Percentiles rank a stretch among this genome's conserved stretches.
phyloP scores from a whole-genome alignment of 2,888 invertebrate species.

The Phortica okadai region DNA sequence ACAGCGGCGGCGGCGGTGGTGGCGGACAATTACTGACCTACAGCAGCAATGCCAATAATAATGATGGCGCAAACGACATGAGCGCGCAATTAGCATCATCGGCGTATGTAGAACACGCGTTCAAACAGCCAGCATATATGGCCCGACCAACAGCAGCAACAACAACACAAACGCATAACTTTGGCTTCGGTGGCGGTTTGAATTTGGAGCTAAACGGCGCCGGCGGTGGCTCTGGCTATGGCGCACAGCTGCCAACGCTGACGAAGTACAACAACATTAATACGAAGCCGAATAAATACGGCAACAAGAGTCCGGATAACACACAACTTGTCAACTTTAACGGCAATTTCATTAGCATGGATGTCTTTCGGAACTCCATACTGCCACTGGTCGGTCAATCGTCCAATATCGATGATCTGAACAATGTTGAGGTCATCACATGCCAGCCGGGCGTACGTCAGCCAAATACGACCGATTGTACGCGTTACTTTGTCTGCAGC shows the following conservation, averaged over 20 bases:
- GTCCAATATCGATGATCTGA: constrained; percentile 51
- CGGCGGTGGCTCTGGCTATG: constrained; percentile 24
- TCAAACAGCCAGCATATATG: constrained; percentile 54
- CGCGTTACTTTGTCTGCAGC: constrained; percentile 78
- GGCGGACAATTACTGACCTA: constrained; percentile 55
- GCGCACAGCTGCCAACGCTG: constrained; percentile 29
- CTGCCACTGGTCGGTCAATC: constrained; percentile 65
- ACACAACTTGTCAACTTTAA: constrained; percentile 71
- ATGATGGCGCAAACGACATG: constrained; percentile 47
- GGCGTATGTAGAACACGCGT: constrained; percentile 54
- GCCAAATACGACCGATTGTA: constrained; percentile 77
- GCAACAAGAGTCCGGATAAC: constrained; percentile 42
- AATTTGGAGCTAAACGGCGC: constrained; percentile 55
- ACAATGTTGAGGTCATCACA: constrained; percentile 74
- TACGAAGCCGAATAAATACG: constrained; percentile 22
- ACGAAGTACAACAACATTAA: constrained; percentile 24
- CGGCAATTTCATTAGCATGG: constrained; percentile 71
- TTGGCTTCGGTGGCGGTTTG: constrained; percentile 47
- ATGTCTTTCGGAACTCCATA: constrained; percentile 72
- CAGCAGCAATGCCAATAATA: constrained; percentile 52
- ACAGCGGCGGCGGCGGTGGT: constrained; percentile 33
- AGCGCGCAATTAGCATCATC: constrained; percentile 60
- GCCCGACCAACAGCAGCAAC: constrained; percentile 50
- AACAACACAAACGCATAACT: constrained; percentile 47
- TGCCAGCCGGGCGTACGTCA: constrained; percentile 76